Evolutionary conservation across 2,797 vertebrate genomes (phyloP).

Genomic region (Squalus acanthias): DNA sequence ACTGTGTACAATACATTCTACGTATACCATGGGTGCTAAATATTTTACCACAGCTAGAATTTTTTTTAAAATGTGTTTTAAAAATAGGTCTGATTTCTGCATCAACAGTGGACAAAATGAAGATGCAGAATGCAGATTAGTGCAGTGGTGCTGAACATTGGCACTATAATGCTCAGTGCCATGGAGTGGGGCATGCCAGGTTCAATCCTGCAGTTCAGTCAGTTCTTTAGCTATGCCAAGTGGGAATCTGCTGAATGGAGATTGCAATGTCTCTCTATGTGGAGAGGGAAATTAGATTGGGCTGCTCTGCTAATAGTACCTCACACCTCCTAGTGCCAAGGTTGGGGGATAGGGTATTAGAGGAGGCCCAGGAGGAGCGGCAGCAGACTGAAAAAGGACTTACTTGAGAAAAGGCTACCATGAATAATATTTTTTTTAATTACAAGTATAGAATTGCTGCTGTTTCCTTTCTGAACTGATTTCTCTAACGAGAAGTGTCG

Average conservation of each 20-base stretch:
- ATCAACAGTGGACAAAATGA: not conserved
- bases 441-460: not conserved
- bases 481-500: not conserved
- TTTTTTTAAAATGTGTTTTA: not conserved
- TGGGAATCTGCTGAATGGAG: not conserved
- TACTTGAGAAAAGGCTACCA: not conserved
- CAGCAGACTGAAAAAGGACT: not conserved
- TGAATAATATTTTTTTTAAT: not conserved
- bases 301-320: not conserved
- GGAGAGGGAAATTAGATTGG: not conserved
- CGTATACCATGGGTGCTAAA: not conserved
- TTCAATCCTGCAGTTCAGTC: conserved; percentile 7
- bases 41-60: not conserved
- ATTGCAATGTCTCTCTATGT: not conserved
- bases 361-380: not conserved
- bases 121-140: not conserved
- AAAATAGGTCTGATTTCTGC: not conserved
- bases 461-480: not conserved
- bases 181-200: not conserved
- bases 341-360: not conserved
- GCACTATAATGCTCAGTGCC: not conserved
- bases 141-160: not conserved
- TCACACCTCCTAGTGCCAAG: not conserved
- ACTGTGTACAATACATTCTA: not conserved
- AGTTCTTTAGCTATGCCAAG: not conserved